Evolutionary conservation across 2,888 invertebrate species (phyloP).

Genomic region (Polymixis lichenea): DNA sequence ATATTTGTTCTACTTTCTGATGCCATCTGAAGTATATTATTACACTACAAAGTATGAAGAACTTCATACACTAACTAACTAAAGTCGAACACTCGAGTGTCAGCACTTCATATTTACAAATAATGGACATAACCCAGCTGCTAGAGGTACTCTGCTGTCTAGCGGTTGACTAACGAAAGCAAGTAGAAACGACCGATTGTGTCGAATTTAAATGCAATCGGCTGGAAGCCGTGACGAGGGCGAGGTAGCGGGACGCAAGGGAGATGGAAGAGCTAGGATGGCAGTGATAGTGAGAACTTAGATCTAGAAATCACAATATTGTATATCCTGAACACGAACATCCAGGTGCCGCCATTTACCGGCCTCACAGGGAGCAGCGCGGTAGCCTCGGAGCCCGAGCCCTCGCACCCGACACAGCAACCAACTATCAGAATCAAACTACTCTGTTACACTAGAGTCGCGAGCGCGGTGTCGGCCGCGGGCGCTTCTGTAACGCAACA

Average conservation of each 20-base stretch:
- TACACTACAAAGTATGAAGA: conserved; percentile 80
- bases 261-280: conserved; percentile 46
- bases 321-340: conserved; percentile 28
- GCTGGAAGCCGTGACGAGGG: conserved; percentile 39
- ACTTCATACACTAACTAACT: conserved; percentile 80
- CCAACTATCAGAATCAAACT: conserved; percentile 31
- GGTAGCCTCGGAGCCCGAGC: conserved; percentile 18
- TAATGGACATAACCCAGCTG: conserved; percentile 75
- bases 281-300: conserved; percentile 61
- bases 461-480: conserved; percentile 1
- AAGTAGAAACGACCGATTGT: conserved; percentile 63
- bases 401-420: conserved; percentile 39
- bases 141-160: conserved; percentile 67
- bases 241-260: conserved; percentile 31
- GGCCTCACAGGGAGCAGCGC: conserved; percentile 24
- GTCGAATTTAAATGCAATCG: conserved; percentile 62
- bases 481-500: conserved; percentile 19
- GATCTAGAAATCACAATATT: conserved; percentile 63
- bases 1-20: conserved; percentile 84
- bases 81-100: conserved; percentile 73
- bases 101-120: conserved; percentile 78
- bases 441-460: conserved; percentile 37
- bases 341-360: conserved; percentile 34
- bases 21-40: conserved; percentile 80
- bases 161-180: conserved; percentile 60